Base-by-base conservation (phyloP, 2,797 vertebrate species). In the Sardinella longiceps region DNA sequence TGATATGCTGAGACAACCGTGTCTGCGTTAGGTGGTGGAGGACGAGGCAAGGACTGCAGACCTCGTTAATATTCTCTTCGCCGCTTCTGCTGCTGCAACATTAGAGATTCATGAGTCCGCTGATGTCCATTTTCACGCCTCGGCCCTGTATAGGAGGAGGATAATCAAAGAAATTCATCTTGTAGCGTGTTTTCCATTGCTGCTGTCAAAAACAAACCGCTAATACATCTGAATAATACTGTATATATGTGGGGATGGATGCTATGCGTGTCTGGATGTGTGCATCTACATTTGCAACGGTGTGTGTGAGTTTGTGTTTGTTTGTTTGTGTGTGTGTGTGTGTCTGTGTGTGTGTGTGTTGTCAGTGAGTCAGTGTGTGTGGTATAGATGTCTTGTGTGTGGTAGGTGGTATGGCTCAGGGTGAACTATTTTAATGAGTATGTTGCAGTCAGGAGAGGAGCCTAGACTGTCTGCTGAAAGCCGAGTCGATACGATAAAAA, bases 391-490 rank as follows among this genome's bases (percentile, higher is more conserved):
- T 77, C 18, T 43, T 5, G 66, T 18, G 18, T n/a, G 37, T 77
- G 18, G 33, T 39, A 77, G 18, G 70, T 33, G 37, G 18, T 77
- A 43, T 43, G 33, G 70, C 70, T 43, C 37, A 77, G 70, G 70
- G 70, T 77, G 37, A 77, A 77, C 18, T 20, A 77, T 77, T 77
- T 77, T 77, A 77, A 77, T 77, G 70, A 77, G 70, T 20, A 37
- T 43, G 70, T 43, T 77, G 70, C 70, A 77, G 37, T 14, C 18
- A 48, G 15, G 70, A 53, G 33, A 39, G 70, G 33, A 77, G 15
- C 15, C 70, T 1, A 23, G 70, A 77, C 70, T 39, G 37, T 33
- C 70, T 77, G 70, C 70, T 39, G 70, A 77, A 43, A 77, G 70
- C 33, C 18, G 20, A 77, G 70, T 37, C 33, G 70, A 37, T 70